Conservation (phyloP, 2,797 vertebrate species). For the Tympanoctomys barrerae region DNA sequence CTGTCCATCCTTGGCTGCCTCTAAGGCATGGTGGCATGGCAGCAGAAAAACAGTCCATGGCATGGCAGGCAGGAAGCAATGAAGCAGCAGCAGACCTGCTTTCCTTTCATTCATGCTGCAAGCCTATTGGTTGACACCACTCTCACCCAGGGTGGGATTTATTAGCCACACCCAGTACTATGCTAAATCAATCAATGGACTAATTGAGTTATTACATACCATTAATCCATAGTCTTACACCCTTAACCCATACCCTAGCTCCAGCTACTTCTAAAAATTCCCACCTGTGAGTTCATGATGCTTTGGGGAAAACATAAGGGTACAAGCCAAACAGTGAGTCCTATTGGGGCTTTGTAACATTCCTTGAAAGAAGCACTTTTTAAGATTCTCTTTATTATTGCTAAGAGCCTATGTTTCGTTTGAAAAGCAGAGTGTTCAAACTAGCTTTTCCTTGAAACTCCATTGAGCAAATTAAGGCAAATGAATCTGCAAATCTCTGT, state of each 20-base stretch:
- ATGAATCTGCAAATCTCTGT: slow-evolving; percentile 58
- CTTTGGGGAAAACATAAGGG: neutral
- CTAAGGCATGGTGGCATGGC: neutral
- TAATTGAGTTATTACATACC: neutral
- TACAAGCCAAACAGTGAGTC: neutral
- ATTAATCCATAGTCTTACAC: neutral
- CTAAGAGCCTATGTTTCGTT: slow-evolving; percentile 54
- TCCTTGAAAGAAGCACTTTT: slow-evolving; percentile 5
- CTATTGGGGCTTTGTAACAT: neutral
- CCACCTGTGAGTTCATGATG: neutral
- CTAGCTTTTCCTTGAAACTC: slow-evolving; percentile 64
- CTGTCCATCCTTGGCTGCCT: neutral
- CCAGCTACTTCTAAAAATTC: neutral
- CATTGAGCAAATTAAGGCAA: slow-evolving; percentile 65
- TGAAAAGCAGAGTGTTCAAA: slow-evolving; percentile 49
- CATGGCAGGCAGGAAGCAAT: neutral
- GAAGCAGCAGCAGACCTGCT: neutral
- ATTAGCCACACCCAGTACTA: neutral
- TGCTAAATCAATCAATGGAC: neutral
- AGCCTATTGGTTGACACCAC: neutral
- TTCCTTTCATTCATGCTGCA: neutral
- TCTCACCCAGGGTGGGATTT: neutral
- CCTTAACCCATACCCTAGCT: neutral
- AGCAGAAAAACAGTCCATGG: neutral
- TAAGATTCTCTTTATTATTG: slow-evolving; percentile 5